Evolutionary conservation across 2,888 invertebrate species (phyloP), one percentile per base, ranked within the genome.

Genomic region (Tachystola acroxantha): DNA sequence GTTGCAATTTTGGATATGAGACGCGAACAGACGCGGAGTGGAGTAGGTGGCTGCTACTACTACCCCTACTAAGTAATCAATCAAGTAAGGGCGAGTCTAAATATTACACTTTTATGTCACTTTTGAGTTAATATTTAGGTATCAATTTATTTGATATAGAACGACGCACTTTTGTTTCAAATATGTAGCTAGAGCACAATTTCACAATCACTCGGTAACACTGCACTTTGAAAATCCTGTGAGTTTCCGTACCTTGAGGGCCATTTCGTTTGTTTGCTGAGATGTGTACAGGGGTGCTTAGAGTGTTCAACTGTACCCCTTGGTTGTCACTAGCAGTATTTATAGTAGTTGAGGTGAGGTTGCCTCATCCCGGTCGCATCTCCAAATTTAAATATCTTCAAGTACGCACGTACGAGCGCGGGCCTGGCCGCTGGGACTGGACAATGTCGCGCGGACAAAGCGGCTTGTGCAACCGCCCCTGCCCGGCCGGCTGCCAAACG

Each of bases 381-480:
- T 85, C 77, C 81, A 82, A 84, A 86, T 86, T 86, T 86, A 73
- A 86, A 86, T 85, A 85, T 82, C 77, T 76, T 85, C 86, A 86
- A 86, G 86, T 82, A 86, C 85, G 80, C 86, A 85, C 85, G 85
- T 86, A 84, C 79, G 43, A 61, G 64, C 55, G 62, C 46, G 57
- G 63, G 51, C 69, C 60, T 61, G 74, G 40, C 40, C 64, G 64
- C 69, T 58, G 62, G 73, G 80, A 72, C 64, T 72, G 82, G 82
- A 85, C 85, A 85, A 86, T 84, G 78, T 74, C 78, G 64, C 64
- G 66, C 64, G 66, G 73, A 85, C 82, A 84, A 85, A 73, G 75
- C 65, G 50, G 66, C 80, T 86, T 84, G 74, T 72, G 81, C 78
- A 82, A 82, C 68, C 67, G 58, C 61, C 67, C 66, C 68, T 67